These are phyloP conservation scores for Drosophila parvula DNA, from an alignment of 1,140 invertebrate species.

Conservation along the genomic window DNA sequence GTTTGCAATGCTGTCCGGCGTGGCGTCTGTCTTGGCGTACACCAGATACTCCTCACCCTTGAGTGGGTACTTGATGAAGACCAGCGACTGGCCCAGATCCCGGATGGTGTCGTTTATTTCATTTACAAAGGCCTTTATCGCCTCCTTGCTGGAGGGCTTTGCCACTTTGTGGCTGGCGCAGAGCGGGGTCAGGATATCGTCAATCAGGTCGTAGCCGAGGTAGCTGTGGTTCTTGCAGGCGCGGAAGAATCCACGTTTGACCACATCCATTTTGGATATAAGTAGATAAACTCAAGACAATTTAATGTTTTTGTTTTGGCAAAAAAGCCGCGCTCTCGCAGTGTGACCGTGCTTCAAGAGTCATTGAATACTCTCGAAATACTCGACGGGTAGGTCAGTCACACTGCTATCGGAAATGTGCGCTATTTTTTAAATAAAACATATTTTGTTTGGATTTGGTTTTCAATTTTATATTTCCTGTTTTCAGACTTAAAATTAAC, in stretches of 20 bases:
- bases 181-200: slow-evolving; percentile 49
- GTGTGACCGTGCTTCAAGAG: background rate
- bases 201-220: slow-evolving; percentile 47
- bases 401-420: background rate
- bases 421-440: background rate
- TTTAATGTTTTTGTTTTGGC: background rate
- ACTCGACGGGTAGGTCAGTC: background rate
- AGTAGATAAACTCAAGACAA: background rate
- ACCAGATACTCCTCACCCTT: slow-evolving; percentile 59
- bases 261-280: slow-evolving; percentile 34
- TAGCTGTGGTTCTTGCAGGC: slow-evolving; percentile 66
- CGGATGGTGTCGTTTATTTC: slow-evolving; percentile 45
- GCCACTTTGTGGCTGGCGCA: slow-evolving; percentile 43
- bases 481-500: slow-evolving; percentile 63
- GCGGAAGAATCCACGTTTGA: slow-evolving; percentile 56
- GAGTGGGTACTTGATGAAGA: slow-evolving; percentile 53
- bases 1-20: slow-evolving; percentile 44
- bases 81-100: slow-evolving; percentile 42
- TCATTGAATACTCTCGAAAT: background rate
- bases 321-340: slow-evolving; percentile 2
- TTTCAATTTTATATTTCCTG: slow-evolving; percentile 43
- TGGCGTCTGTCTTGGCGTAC: slow-evolving; percentile 56
- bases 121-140: slow-evolving; percentile 40
- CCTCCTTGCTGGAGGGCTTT: slow-evolving; percentile 49
- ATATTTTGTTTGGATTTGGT: slow-evolving; percentile 9